Conservation (phyloP, 2,888 invertebrate species). For the Sinohyriopsis cumingii region DNA sequence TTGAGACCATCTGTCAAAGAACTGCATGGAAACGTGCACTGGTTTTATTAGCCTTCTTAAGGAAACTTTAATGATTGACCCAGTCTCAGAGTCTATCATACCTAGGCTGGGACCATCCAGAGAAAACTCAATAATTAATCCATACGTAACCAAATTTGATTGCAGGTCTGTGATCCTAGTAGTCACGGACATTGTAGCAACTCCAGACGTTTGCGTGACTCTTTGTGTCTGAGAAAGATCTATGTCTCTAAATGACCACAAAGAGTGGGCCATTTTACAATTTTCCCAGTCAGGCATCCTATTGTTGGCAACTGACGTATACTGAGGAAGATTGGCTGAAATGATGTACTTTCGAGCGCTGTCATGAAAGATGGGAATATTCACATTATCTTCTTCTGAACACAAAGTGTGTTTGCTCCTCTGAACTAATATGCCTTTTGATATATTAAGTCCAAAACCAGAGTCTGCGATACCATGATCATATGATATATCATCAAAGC, state of each 20-base stretch:
- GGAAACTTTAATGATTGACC: slow-evolving; percentile 26
- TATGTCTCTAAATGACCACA: slow-evolving; percentile 33
- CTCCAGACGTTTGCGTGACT: not conserved
- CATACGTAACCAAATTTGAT: slow-evolving; percentile 2
- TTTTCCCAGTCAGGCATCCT: slow-evolving; percentile 30
- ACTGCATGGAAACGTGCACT: slow-evolving; percentile 24
- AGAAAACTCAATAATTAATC: slow-evolving; percentile 23
- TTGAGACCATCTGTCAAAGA: slow-evolving; percentile 19
- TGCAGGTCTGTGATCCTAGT: not conserved
- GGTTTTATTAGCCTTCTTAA: slow-evolving; percentile 4
- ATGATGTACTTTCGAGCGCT: slow-evolving; percentile 32
- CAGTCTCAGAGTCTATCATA: slow-evolving; percentile 45
- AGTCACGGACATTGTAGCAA: not conserved
- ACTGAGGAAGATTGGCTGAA: slow-evolving; percentile 46
- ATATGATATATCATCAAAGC: slow-evolving; percentile 34
- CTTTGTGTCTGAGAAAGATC: slow-evolving; percentile 1
- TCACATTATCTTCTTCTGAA: slow-evolving; percentile 55
- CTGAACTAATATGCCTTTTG: slow-evolving; percentile 24
- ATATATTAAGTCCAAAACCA: not conserved
- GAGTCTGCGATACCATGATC: slow-evolving; percentile 12
- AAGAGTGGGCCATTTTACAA: slow-evolving; percentile 29
- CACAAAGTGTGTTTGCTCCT: slow-evolving; percentile 41
- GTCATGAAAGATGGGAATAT: slow-evolving; percentile 46
- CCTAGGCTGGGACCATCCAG: slow-evolving; percentile 41
- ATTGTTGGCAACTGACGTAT: slow-evolving; percentile 41